Evolutionary conservation across 1,140 invertebrate genomes (phyloP), one percentile per base, ranked within the genome.

Genomic region (Drosophila erecta): DNA sequence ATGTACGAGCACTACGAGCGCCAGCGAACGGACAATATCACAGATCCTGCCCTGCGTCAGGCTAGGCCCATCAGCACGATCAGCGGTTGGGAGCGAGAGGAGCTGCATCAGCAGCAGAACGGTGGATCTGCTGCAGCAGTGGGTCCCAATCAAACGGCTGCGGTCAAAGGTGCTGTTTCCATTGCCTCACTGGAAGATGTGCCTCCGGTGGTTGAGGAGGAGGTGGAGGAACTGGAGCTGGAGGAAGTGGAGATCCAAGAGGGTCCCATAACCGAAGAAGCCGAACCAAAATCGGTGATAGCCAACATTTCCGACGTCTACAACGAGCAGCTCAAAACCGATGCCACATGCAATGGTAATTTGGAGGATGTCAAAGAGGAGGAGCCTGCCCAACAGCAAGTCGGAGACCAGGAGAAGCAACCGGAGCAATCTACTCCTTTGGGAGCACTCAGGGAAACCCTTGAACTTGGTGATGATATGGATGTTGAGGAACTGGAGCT

Each of bases 1-100:
- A 98, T 99, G 97, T 99, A 99, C 92, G 97, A 98, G 90, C 98
- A 98, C 90, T 99, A 99, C 92, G 98, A 99, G 85, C 95, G 97
- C 60, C 96, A 98, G 71, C 94, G 98, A 41, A 96, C 97, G 3
- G 98, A 99, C 91, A 97, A 99, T 86, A 97, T 99, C 55, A 98
- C 97, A 0, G 98, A 99, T 93, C 98, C 98, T 0, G 95, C 96
- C n/a, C 93, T 98, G 55, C 93, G 97, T 40, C 97, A 98, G 91
- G 97, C 98, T 81, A 94, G 97, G 43, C 98, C 98, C 27, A 98
- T 99, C 54, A 98, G 97, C 90, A 99, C 98, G 6, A 99, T 99
- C 75, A 98, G 97, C 0, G 98, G 98, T 14, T 98, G 97, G 97
- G 97, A 98, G 91, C 95, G 97, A 60, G 92, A 92, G 50, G 94